A percentile compares a stretch with the other conserved stretches of the same genome.
These are phyloP conservation scores for Tribolium castaneum DNA, from an alignment of 1,140 invertebrate genomes.

Conservation along the genomic window DNA sequence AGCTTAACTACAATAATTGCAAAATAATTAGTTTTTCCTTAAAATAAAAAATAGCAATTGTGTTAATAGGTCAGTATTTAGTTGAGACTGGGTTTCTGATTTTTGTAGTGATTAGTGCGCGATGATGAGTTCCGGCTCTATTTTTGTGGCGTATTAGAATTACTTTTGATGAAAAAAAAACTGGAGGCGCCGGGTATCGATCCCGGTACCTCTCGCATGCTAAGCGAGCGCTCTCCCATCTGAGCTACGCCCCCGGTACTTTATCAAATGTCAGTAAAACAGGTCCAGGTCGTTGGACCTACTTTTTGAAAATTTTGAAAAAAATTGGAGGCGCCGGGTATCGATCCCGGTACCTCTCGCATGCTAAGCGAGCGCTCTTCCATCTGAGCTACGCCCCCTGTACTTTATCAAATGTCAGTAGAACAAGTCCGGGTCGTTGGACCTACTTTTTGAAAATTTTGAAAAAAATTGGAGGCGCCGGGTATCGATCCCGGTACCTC, in stretches of 20 bases:
- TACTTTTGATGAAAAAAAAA: slow-evolving; percentile 8
- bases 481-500: slow-evolving; percentile 62
- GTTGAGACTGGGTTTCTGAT: not conserved
- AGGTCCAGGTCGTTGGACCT: too few species aligned
- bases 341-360: slow-evolving; percentile 61
- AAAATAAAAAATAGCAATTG: not conserved
- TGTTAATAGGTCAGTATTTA: not conserved
- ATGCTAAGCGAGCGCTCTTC: slow-evolving; percentile 58
- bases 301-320: not conserved
- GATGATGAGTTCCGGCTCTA: too few species aligned
- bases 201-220: slow-evolving; percentile 60
- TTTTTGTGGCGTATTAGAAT: not conserved
- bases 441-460: not conserved
- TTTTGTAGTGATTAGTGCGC: too few species aligned
- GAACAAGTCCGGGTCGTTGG: too few species aligned
- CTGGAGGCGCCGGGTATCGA: slow-evolving; percentile 61
- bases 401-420: not conserved
- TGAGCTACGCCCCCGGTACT: slow-evolving; percentile 54
- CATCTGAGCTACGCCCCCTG: slow-evolving; percentile 57
- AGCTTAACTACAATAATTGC: slow-evolving; percentile 6
- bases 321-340: slow-evolving; percentile 59
- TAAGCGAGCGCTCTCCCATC: slow-evolving; percentile 58
- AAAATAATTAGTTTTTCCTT: not conserved
- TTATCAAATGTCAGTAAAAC: not conserved
- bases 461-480: slow-evolving; percentile 57